Evolutionary conservation across 2,113 vertebrate genomes (phyloP).

Genomic region (Origma solitaria): DNA sequence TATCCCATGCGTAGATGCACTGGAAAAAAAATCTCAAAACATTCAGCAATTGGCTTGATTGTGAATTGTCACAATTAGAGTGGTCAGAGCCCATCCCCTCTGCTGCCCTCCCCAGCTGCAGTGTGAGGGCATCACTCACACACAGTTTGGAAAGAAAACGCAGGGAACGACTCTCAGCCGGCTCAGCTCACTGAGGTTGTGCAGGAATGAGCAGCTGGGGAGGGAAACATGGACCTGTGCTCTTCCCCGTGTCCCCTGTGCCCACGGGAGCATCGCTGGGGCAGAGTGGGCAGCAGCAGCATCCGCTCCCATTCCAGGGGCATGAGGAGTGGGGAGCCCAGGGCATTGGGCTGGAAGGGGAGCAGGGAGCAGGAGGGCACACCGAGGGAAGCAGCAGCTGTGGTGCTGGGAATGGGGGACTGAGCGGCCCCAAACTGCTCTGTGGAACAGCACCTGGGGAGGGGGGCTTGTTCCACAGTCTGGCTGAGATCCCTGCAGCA

Average conservation of each 20-base stretch:
- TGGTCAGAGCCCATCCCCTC: no score
- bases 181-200: accelerated
- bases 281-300: background rate
- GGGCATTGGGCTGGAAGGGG: background rate
- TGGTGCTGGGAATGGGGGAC: no score
- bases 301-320: accelerated
- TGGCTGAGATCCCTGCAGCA: background rate
- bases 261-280: accelerated
- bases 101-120: no score
- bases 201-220: accelerated
- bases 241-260: background rate
- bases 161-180: background rate
- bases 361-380: background rate
- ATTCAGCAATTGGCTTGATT: no score
- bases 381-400: background rate
- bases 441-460: background rate
- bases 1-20: background rate
- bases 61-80: background rate
- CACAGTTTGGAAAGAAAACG: accelerated
- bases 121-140: background rate
- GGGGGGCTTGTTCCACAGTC: accelerated
- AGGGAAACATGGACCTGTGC: background rate
- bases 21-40: background rate
- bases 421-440: background rate
- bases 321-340: background rate